Evolutionary conservation across 2,113 vertebrate genomes (phyloP), one percentile per base, ranked within the genome.

Genomic region (Syrrhaptes paradoxus): DNA sequence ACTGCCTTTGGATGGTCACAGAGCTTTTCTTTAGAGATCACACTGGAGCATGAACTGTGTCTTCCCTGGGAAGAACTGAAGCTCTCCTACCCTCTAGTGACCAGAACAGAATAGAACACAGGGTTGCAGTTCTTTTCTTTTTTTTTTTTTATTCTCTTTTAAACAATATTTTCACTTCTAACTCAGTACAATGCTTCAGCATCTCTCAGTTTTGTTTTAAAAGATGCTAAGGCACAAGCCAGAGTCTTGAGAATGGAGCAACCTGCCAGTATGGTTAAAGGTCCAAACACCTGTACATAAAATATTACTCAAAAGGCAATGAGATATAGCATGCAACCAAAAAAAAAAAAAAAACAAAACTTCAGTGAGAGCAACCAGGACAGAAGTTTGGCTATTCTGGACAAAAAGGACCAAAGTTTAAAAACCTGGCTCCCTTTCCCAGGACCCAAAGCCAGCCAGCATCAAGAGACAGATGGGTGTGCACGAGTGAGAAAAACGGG

Each of bases 51-150:
- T 70, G 95, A 97, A 95, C 90, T 34, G 29, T 91, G 82, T 84
- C 92, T 94, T 93, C 54, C 65, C 32, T 11, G 13, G 59, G 55
- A 67, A 98, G 97, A 96, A 84, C 85, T 96, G 97, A 97, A 90
- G 93, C 87, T 98, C 97, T 98, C 95, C 98, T 98, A 97, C 98
- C 98, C 98, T 97, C 98, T 98, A 97, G 98, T 98, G 98, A 98
- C 97, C 88, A 76, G 45, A 96, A 94, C 18, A 92, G 95, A 96
- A 97, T 46, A 98, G 96, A 95, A 89, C 98, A 98, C 81, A 96
- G 61, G 59, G 74, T 54, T 94, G 55, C 63, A 70, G 74, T 17
- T 63, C 29, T 38, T 15, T 28, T 66, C 41, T 18, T n/a, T 41
- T 41, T 29, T 32, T 41, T 29, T 32, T 31, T 31, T 11, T 8